A percentile compares a stretch with the other conserved stretches of the same genome.
phyloP scores from a whole-genome alignment of 2,888 invertebrate genomes.

The Agrotis ipsilon region DNA sequence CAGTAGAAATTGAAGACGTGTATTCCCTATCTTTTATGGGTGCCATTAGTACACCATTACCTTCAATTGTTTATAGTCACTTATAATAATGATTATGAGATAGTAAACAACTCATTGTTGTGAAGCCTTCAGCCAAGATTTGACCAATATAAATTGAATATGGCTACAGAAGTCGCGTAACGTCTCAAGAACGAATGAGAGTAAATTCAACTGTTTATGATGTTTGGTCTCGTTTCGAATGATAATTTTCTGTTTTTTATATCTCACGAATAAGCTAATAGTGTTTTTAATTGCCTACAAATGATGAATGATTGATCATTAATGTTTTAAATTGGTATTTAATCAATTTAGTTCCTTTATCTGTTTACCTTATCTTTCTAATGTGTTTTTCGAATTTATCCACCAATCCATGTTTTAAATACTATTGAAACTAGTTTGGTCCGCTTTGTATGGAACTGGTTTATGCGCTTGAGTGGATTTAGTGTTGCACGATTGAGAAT shows the following conservation, averaged over 20 bases:
- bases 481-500: constrained; percentile 24
- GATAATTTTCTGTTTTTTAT: no score
- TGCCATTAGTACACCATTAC: constrained; percentile 44
- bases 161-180: no score
- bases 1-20: constrained; percentile 31
- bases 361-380: neutral
- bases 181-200: no score
- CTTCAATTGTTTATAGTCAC: constrained; percentile 27
- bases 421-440: constrained; percentile 37
- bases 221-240: no score
- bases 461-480: constrained; percentile 31
- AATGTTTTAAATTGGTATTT: neutral
- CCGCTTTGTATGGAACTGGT: constrained; percentile 36
- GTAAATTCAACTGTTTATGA: no score
- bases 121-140: neutral
- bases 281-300: no score
- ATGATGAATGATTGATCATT: neutral
- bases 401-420: constrained; percentile 18
- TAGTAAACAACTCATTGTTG: constrained; percentile 4
- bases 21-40: constrained; percentile 43
- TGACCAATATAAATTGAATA: neutral
- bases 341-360: neutral
- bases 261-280: no score
- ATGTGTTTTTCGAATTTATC: neutral
- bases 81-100: constrained; percentile 16